Evolutionary conservation across 2,888 invertebrate species (phyloP), one percentile per base, ranked within the genome.

Genomic region (Tenthredo notha): DNA sequence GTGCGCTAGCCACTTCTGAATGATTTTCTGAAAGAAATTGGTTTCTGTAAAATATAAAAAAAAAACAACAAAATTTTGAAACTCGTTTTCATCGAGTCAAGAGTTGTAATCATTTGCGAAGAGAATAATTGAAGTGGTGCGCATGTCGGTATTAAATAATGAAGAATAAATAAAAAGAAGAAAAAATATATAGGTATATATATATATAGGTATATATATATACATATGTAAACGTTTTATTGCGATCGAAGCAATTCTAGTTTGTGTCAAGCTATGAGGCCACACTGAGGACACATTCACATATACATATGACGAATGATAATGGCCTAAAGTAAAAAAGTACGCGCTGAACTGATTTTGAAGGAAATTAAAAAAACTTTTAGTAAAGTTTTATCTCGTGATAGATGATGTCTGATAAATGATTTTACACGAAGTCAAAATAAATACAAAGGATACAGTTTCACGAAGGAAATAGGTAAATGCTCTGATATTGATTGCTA

Each of bases 1-100:
- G 86, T 91, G 91, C 89, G 92, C 92, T 88, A 93, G 93, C 90
- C 92, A 93, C 89, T 93, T 93, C 88, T 93, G 91, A 91, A 50
- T 10, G n/a, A 25, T 25, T 75, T 25, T 29, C 40, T 40, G 15
- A 40, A 9, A 72, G 10, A n/a, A n/a, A n/a, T n/a, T n/a, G n/a
- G n/a, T n/a, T 58, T 10, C n/a, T n/a, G 7, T 40, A 7, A 74
- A 74, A 21, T 25, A 9, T 10, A n/a, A 21, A 25, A 37, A 2
- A 21, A n/a, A 21, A 43, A 4, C n/a, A n/a, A n/a, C n/a, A 33
- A 33, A 33, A 0, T 3, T 74, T 40, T 21, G 3, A 12, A 40
- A 21, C 40, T 40, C 21, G 72, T 21, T 10, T 21, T 21, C 0
- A 6, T 5, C 9, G 21, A 9, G 33, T 2, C 2, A 12, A 37